These are phyloP conservation scores for Quiscalus mexicanus DNA, from an alignment of 2,113 vertebrate species.

Conservation along the genomic window DNA sequence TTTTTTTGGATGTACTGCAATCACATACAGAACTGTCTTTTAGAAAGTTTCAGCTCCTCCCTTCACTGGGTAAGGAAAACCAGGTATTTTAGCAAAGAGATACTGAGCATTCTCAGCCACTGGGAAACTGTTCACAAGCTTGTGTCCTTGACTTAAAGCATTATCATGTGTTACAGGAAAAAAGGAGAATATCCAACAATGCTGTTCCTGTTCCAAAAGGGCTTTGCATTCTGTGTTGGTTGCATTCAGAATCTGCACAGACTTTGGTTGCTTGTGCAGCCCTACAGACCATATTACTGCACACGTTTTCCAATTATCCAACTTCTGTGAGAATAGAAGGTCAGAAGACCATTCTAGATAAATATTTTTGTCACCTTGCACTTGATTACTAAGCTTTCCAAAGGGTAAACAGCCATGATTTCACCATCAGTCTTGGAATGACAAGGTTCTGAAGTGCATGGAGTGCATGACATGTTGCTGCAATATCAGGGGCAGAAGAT, in stretches of 20 bases:
- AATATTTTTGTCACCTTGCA: conserved; percentile 29
- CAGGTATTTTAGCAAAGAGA: neutral
- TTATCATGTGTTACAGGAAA: neutral
- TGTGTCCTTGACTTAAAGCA: neutral
- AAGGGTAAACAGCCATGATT: conserved; percentile 15
- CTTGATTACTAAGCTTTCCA: neutral
- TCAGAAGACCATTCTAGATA: conserved; percentile 13
- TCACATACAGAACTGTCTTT: neutral
- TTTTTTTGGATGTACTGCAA: neutral
- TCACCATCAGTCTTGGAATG: conserved; percentile 7
- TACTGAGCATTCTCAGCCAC: neutral
- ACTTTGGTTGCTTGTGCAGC: neutral
- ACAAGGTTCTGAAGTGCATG: conserved; percentile 16
- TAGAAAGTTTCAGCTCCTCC: neutral
- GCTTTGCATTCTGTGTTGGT: neutral
- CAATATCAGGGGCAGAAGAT: neutral
- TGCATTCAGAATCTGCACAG: neutral
- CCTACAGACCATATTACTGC: neutral
- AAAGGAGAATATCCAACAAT: neutral
- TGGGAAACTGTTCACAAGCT: neutral
- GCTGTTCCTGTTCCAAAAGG: neutral
- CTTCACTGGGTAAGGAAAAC: neutral
- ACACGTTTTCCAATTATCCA: neutral
- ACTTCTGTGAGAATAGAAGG: conserved; percentile 29
- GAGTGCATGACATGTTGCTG: neutral